A percentile compares a stretch with the other conserved stretches of the same genome.
Evolutionary conservation across 2,113 vertebrate genomes (phyloP).

Genomic region (Antidorcas marsupialis): DNA sequence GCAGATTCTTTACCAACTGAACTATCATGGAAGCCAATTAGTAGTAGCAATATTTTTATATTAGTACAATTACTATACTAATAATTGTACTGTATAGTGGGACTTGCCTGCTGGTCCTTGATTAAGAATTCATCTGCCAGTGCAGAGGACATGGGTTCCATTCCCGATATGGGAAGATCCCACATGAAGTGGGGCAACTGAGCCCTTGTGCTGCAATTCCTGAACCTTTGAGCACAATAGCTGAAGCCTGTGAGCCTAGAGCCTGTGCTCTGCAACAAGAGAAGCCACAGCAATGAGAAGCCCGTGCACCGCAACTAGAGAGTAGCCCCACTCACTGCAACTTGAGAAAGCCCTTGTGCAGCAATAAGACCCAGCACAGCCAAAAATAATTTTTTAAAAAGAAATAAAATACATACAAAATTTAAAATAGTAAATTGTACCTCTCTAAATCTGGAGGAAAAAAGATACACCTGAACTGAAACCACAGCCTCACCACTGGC

Average conservation of each 20-base stretch:
- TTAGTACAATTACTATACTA: neutral
- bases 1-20: neutral
- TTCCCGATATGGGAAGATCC: neutral
- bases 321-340: neutral
- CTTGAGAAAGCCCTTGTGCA: neutral
- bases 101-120: neutral
- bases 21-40: neutral
- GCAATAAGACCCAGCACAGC: neutral
- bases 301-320: fast-evolving
- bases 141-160: neutral
- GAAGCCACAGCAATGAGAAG: neutral
- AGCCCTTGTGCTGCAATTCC: neutral
- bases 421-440: neutral
- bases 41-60: neutral
- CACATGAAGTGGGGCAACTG: neutral
- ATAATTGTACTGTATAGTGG: neutral
- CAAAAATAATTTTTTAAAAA: neutral
- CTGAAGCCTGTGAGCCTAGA: neutral
- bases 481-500: no score
- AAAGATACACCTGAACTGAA: neutral
- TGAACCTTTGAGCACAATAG: neutral
- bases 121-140: neutral
- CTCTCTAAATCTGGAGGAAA: neutral
- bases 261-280: neutral
- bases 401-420: neutral